Conservation (phyloP, 1,140 invertebrate genomes). For the Leptinotarsa defecta region DNA sequence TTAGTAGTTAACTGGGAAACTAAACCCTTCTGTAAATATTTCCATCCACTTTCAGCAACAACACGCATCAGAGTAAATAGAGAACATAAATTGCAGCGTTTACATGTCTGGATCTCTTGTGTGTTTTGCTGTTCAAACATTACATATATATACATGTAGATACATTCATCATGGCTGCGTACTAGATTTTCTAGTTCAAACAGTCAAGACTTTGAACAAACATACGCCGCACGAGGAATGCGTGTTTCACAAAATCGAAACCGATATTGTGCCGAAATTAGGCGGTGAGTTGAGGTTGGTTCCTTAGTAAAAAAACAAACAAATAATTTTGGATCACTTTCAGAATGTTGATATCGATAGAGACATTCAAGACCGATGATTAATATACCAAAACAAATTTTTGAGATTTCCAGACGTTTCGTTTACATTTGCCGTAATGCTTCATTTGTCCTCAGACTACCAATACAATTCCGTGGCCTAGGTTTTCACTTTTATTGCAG, state of each 20-base stretch:
- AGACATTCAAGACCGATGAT: too few relatives aligned
- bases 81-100: constrained; percentile 6
- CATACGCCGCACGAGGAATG: background rate
- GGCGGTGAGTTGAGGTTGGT: background rate
- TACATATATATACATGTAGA: background rate
- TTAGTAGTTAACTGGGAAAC: background rate
- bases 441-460: too few relatives aligned
- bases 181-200: background rate
- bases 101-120: constrained; percentile 5
- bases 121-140: constrained; percentile 6
- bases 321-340: too few relatives aligned
- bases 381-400: too few relatives aligned
- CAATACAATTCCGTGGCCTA: too few relatives aligned
- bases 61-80: constrained; percentile 6
- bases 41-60: background rate
- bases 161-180: background rate
- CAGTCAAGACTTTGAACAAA: constrained; percentile 1
- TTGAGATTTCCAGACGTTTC: too few relatives aligned
- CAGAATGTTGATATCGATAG: too few relatives aligned
- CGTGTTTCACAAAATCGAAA: background rate
- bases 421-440: too few relatives aligned
- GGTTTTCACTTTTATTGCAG: too few relatives aligned
- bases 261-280: background rate
- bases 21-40: constrained; percentile 1
- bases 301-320: too few relatives aligned